Evolutionary conservation across 2,888 invertebrate genomes (phyloP), one percentile per base, ranked within the genome.

Genomic region (Agonopterix heracliana): DNA sequence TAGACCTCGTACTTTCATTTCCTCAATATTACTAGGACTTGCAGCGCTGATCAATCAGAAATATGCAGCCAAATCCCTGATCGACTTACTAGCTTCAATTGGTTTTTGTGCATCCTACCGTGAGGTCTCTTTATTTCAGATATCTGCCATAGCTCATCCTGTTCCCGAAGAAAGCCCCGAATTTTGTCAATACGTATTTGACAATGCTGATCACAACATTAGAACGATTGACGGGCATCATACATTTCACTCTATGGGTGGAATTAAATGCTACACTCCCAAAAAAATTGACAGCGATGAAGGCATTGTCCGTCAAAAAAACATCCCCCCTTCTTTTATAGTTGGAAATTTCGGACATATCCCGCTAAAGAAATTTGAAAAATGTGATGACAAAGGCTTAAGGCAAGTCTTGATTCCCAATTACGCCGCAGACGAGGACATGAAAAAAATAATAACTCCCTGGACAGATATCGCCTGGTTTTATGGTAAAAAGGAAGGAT

Each of bases 161-260:
- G 14, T 14, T 2, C 41, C 41, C 2, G 1, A 9, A 2, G 26
- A 45, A 38, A 38, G 9, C 10, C 56, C 54, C 35, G 48, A 56
- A 11, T 64, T 58, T 49, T 34, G 53, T 47, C 68, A 65, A 56
- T 71, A 64, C 48, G 50, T 69, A 50, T 66, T 47, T 56, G 67
- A 71, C 51, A 71, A 71, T 56, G 65, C 68, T 0, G 68, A 68
- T 57, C 55, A 59, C 53, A 68, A 69, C 52, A 59, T 57, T 26
- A 51, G 51, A 45, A 66, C 63, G 38, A 53, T 66, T 36, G 59
- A 62, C 50, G 66, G 66, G 17, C 48, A 56, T 17, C 54, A 58
- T 54, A 68, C 66, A 38, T 60, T 68, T 48, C 67, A 65, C 49
- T 54, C 49, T n/a, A 65, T 66, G 66, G 65, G 65, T 43, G 61